Base-by-base conservation (phyloP, 2,113 vertebrate species). In the Hemibagrus wyckioides region DNA sequence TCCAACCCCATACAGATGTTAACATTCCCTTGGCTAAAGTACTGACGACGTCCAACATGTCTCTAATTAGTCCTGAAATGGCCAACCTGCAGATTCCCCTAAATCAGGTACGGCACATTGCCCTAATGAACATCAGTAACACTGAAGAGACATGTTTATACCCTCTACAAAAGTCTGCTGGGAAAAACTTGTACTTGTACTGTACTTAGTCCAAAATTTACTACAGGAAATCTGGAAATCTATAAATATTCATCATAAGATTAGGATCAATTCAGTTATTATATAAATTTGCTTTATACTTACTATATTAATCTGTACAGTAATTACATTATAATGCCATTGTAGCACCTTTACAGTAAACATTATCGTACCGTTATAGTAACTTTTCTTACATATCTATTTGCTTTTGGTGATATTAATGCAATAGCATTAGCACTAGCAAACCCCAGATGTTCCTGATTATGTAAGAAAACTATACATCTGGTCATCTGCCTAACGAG, bases 41-140 rank as follows among this genome's bases (percentile, higher is more conserved):
- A 67, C 84, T 56, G 25, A 15, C 88, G 59, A 48, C 86, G 0
- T 89, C 90, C 76, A 90, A 90, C 81, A 82, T 90, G 39, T 76
- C 59, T 71, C 6, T 15, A 28, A 5, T 94, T 0, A 89, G 79
- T 83, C 76, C 90, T n/a, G 86, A 90, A 4, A 23, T 91, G 23
- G 88, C 79, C 59, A 21, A 84, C 1, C 69, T 93, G 50, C 41
- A 86, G 59, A 92, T 96, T 80, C 94, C 94, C 28, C 92, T 96
- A 33, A 86, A 93, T 75, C 88, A 94, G 94, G 95, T 95, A 91
- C 25, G 33, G 11, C 44, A 75, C 3, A 5, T 28, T 14, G 23
- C 11, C 10, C 5, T 50, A 21, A 79, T 30, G 23, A 80, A 80
- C 30, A 54, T 80, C 33, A 57, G 5, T 56, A 19, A 52, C 41